Evolutionary conservation across 2,113 vertebrate species (phyloP).

Genomic region (Synodontis membranacea): DNA sequence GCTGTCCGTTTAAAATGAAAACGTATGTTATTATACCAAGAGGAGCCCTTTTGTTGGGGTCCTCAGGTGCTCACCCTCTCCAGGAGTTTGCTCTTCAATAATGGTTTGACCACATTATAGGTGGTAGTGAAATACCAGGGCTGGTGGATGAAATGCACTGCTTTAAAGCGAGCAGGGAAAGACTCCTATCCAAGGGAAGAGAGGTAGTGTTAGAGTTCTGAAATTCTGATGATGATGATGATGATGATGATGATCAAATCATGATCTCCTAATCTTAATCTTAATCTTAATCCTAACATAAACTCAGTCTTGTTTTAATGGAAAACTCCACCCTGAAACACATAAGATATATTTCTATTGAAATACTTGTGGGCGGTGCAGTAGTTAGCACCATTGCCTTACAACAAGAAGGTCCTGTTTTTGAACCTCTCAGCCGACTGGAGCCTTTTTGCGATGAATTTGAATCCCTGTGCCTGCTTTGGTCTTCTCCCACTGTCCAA

Average conservation of each 20-base stretch:
- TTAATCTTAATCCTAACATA: not conserved
- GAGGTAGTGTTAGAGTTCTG: not conserved
- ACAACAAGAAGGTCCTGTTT: too few species aligned
- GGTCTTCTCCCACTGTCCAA: too few species aligned
- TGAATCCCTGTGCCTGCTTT: too few species aligned
- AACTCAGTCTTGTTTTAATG: not conserved
- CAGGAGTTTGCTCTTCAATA: slow-evolving; percentile 93
- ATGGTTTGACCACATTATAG: slow-evolving; percentile 94
- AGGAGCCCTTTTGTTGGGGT: not conserved
- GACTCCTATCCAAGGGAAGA: slow-evolving; percentile 79
- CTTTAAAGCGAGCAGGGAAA: slow-evolving; percentile 96
- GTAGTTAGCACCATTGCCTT: too few species aligned
- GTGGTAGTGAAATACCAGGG: slow-evolving; percentile 99
- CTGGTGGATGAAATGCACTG: slow-evolving; percentile 95
- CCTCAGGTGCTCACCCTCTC: slow-evolving; percentile 81
- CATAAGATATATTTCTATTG: not conserved
- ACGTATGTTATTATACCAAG: not conserved
- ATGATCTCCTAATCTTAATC: not conserved
- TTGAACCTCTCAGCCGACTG: too few species aligned
- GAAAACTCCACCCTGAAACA: not conserved
- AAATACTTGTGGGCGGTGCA: not conserved
- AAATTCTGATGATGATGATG: not conserved
- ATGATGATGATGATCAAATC: not conserved
- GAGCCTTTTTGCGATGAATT: too few species aligned
- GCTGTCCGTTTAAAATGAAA: not conserved